Evolutionary conservation across 2,888 invertebrate species (phyloP).

Genomic region (Lepidochrysops patricia): DNA sequence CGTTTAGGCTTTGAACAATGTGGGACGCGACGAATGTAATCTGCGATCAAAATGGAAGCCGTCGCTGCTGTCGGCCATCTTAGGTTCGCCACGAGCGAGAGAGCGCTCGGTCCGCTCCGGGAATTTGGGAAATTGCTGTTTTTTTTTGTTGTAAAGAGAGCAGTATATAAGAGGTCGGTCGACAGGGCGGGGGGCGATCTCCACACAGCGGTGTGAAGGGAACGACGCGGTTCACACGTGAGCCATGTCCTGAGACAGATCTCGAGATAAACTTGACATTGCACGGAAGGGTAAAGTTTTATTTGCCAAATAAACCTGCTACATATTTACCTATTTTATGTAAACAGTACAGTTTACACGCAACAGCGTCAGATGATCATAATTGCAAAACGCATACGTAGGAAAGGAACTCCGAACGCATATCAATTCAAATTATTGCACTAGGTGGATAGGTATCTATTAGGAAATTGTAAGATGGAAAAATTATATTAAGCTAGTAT

Average conservation of each 20-base stretch:
- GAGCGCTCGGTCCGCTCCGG: conserved; percentile 61
- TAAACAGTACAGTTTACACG: no score
- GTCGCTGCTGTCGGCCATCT: conserved; percentile 55
- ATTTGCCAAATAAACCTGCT: no score
- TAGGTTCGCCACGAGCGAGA: conserved; percentile 68
- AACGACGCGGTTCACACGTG: conserved; percentile 47
- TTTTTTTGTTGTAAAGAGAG: conserved; percentile 72
- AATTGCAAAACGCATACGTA: no score
- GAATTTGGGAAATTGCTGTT: conserved; percentile 74
- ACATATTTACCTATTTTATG: no score
- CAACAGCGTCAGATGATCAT: no score
- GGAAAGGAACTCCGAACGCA: no score
- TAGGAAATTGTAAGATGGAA: no score
- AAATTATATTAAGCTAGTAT: no score
- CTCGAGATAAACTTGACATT: conserved; percentile 34
- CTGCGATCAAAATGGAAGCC: conserved; percentile 73
- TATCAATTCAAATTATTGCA: no score
- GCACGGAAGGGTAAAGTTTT: neutral
- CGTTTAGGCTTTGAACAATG: conserved; percentile 63
- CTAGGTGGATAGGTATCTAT: no score
- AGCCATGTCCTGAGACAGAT: conserved; percentile 35
- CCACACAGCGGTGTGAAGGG: conserved; percentile 72
- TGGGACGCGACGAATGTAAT: conserved; percentile 62
- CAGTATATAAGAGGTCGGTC: conserved; percentile 72
- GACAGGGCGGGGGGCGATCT: conserved; percentile 57